These are phyloP conservation scores for Pagetopsis macropterus DNA, from an alignment of 2,797 vertebrate species.

Conservation along the genomic window DNA sequence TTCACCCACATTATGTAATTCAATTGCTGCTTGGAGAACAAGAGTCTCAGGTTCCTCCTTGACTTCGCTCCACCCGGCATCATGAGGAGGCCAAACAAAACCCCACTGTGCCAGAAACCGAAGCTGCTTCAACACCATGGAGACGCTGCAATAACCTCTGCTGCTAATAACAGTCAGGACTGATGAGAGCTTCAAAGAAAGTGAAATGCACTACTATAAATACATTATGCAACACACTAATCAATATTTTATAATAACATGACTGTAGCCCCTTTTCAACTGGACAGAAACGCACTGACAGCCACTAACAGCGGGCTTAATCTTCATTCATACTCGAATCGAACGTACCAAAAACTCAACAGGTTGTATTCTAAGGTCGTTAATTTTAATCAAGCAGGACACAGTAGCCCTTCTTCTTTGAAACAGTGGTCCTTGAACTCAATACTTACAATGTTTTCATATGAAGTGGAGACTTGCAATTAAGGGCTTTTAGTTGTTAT, in stretches of 20 bases:
- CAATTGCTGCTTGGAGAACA: conserved; percentile 77
- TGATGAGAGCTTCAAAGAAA: neutral
- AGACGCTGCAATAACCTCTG: conserved; percentile 3
- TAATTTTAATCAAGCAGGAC: too few relatives aligned
- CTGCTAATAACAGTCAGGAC: neutral
- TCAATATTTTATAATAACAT: neutral
- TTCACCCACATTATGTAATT: conserved; percentile 85
- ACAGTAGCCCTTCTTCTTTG: too few relatives aligned
- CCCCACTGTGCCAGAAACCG: conserved; percentile 44
- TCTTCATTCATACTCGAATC: too few relatives aligned
- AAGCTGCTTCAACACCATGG: conserved; percentile 21
- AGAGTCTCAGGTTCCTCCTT: conserved; percentile 76
- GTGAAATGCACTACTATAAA: neutral
- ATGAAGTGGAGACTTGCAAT: too few relatives aligned
- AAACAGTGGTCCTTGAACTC: too few relatives aligned
- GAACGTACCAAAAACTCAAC: too few relatives aligned
- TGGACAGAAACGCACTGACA: too few relatives aligned
- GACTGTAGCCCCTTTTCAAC: neutral
- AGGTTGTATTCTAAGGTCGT: too few relatives aligned
- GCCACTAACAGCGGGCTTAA: too few relatives aligned
- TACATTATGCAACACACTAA: neutral
- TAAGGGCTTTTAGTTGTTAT: too few relatives aligned
- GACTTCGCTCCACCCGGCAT: conserved; percentile 57
- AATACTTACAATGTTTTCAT: too few relatives aligned
- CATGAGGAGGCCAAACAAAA: conserved; percentile 65